These are phyloP conservation scores for Coecobrya sp. DNA, from an alignment of 2,888 invertebrate species.

Conservation along the genomic window DNA sequence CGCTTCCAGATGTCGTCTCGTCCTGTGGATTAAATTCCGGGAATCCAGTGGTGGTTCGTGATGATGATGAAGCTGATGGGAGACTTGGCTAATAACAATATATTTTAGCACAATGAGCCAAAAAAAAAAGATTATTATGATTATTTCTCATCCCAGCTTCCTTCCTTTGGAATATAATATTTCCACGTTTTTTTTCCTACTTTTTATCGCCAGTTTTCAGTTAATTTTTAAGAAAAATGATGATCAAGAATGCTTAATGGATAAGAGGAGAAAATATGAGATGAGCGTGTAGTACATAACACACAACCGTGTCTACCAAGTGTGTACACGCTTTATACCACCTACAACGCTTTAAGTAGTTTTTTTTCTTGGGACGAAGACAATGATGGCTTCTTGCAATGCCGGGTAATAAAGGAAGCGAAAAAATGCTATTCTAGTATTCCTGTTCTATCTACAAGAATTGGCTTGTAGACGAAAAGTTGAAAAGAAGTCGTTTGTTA, in stretches of 20 bases:
- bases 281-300: background rate
- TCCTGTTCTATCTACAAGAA: background rate
- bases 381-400: too few species aligned
- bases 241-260: background rate
- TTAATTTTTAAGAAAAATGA: background rate
- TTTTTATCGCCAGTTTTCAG: conserved; percentile 31
- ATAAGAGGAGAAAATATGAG: background rate
- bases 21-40: conserved; percentile 34
- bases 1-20: conserved; percentile 43
- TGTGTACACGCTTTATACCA: background rate
- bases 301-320: background rate
- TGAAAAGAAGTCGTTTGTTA: background rate
- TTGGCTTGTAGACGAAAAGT: background rate
- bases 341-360: conserved; percentile 16
- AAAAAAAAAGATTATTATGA: conserved; percentile 2
- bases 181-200: background rate
- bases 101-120: conserved; percentile 7
- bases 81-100: conserved; percentile 3
- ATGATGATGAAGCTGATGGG: background rate
- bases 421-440: background rate
- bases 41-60: background rate
- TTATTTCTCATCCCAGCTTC: background rate
- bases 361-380: background rate
- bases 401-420: background rate
- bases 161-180: background rate